Evolutionary conservation across 92 coral and sea anemone species (phyloP).

Genomic region (Metridium senile): DNA sequence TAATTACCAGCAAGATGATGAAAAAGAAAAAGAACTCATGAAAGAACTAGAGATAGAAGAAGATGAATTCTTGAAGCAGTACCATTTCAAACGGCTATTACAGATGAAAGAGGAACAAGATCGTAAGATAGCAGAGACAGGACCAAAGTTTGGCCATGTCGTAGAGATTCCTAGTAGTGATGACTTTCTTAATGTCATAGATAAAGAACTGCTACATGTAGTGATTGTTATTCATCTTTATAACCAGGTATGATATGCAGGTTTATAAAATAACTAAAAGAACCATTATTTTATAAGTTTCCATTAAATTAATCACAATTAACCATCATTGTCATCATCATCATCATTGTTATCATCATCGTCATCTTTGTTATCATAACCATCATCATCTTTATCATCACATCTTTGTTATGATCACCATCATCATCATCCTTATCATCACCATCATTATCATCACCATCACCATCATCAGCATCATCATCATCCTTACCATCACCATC

Average conservation of each 20-base stretch:
- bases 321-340: too few species aligned
- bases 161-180: constrained; percentile 58
- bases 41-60: constrained; percentile 89
- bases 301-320: too few species aligned
- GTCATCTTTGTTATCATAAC: too few species aligned
- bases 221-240: constrained; percentile 83
- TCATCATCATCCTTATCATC: too few species aligned
- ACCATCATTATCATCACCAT: too few species aligned
- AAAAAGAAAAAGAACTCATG: constrained; percentile 73
- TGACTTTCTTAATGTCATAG: constrained; percentile 79
- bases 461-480: too few species aligned
- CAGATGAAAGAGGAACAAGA: constrained; percentile 92
- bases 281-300: too few species aligned
- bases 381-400: too few species aligned
- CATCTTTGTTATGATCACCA: too few species aligned
- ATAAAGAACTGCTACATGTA: constrained; percentile 82
- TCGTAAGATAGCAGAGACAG: constrained; percentile 62
- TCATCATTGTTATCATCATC: too few species aligned
- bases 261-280: too few species aligned
- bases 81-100: constrained; percentile 84
- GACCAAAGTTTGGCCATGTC: constrained; percentile 85
- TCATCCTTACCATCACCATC: too few species aligned
- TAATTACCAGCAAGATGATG: constrained; percentile 61
- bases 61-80: constrained; percentile 89
- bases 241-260: constrained; percentile 80